These are phyloP conservation scores for Hipparchia sbordonii DNA, from an alignment of 2,888 invertebrate species.

Conservation along the genomic window DNA sequence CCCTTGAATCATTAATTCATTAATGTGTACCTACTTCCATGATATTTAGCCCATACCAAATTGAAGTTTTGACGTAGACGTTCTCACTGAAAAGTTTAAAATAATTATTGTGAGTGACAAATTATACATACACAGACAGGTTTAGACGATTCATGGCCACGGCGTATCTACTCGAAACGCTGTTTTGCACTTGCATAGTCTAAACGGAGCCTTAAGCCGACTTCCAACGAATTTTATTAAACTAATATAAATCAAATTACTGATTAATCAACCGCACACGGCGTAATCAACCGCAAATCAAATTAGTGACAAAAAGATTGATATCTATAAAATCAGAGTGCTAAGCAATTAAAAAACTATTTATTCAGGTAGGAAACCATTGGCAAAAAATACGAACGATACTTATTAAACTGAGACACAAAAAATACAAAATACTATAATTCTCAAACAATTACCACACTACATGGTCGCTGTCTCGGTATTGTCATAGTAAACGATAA, in stretches of 20 bases:
- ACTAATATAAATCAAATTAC: not conserved
- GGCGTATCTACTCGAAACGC: not conserved
- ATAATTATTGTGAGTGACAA: no score
- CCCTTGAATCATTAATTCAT: no score
- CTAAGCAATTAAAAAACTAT: not conserved
- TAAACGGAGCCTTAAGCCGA: not conserved
- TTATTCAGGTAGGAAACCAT: not conserved
- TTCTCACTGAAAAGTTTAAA: no score
- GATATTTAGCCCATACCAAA: no score
- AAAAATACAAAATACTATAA: not conserved
- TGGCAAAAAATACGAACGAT: not conserved
- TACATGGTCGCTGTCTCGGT: not conserved
- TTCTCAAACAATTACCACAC: not conserved
- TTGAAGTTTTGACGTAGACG: no score
- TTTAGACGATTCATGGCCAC: no score
- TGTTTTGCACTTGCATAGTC: not conserved
- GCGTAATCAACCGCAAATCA: not conserved
- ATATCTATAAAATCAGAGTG: not conserved
- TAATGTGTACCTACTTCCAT: no score
- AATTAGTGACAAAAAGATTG: conserved; percentile 10
- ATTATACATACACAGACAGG: no score
- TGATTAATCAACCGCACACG: no score
- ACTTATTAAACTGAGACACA: not conserved
- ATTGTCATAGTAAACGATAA: not conserved
- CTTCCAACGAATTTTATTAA: not conserved